Base-by-base conservation (phyloP, 2,113 vertebrate species). In the Mystacornis crossleyi region DNA sequence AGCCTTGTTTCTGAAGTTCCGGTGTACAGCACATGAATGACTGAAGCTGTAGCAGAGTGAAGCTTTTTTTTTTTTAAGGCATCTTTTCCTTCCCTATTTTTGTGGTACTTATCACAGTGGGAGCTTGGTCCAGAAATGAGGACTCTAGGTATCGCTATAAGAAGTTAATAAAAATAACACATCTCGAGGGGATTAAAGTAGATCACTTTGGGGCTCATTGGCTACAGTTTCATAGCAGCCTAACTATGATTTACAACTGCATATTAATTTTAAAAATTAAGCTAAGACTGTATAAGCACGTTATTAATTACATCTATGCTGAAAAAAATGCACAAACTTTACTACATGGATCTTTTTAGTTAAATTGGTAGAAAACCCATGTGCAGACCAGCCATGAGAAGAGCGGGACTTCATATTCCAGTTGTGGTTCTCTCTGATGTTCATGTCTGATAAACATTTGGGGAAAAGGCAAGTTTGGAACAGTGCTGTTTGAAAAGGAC, bases 191-290 rank as follows among this genome's bases (percentile, higher is more conserved):
- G 60, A 77, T 88, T 93, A 70, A 83, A 88, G 81, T 77, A 74
- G 74, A 77, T 86, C 16, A 0, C 88, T 88, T 91, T 70, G 85
- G 79, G 73, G 43, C 38, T 95, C 64, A 40, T 71, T 69, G 72
- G 71, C 77, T 86, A 75, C 75, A 53, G n/a, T 74, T 86, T 83
- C 79, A 43, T 71, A 67, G 79, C 71, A 86, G 55, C 80, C 81
- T 83, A 95, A 70, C 84, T 82, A 6, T 82, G 61, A 82, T 95
- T 91, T 90, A 72, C 71, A 93, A 45, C 43, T 86, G 66, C 70
- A 69, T 62, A 31, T 88, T 67, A 90, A 73, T 93, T 94, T 88
- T 91, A 43, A 88, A 66, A 91, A 93, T 72, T 62, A 80, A 77
- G 8, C 62, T 77, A 86, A 72, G 45, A 42, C 31, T 48, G 5